Base-by-base conservation (phyloP, 2,888 invertebrate species). In the Drosophila quinaria region DNA sequence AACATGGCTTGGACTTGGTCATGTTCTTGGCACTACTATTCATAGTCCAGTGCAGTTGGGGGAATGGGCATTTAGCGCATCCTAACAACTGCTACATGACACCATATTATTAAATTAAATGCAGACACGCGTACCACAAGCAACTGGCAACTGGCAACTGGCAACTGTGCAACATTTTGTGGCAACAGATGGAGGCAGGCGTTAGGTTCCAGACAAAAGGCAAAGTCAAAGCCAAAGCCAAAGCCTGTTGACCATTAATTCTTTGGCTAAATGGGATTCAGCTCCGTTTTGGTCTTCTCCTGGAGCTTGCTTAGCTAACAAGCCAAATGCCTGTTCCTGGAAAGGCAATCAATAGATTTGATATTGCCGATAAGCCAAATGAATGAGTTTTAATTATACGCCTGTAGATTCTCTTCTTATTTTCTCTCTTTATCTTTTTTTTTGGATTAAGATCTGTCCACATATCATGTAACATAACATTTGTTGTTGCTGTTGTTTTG, bases 31-130 rank as follows among this genome's bases (percentile, higher is more conserved):
- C 37, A 31, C 39, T 51, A 31, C 39, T 51, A 44, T 37, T 19
- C 47, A 41, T 42, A 54, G 62, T 33, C 41, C 37, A 19, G 50
- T 33, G 55, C 31, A 35, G 46, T 35, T 19, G 47, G 46, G 70
- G 85, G 68, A 65, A 47, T 85, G 82, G 68, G 69, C 83, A 88
- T 83, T 85, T 89, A 87, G 78, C 78, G 87, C 84, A 78, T 83
- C 78, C 84, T 83, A 89, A 89, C 89, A 80, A 85, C 89, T 87
- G 89, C 89, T 66, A 89, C 80, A 89, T 80, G 84, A 89, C 87
- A 89, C 87, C 84, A 73, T 85, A 78, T 89, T 87, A 85, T 89
- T 85, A 89, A 80, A 87, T 80, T 83, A 89, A 87, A 87, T 87
- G 84, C 78, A 70, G 74, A 83, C 84, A 89, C 84, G 84, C 89